Conservation (phyloP, 2,113 vertebrate species). For the Gavia stellata region DNA sequence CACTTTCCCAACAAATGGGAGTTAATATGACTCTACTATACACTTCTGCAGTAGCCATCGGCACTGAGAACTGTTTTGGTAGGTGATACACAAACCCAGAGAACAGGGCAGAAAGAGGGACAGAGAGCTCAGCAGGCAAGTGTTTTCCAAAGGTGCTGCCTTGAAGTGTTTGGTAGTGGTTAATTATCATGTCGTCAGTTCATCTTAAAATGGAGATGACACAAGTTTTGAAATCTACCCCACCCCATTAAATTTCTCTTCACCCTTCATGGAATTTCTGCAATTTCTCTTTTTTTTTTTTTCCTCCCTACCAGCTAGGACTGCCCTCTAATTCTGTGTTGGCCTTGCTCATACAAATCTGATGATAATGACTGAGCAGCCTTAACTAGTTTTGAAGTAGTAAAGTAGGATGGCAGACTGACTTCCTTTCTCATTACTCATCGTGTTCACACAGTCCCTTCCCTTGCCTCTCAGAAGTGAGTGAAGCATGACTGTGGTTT, state of each 20-base stretch:
- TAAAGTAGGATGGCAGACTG: neutral
- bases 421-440: constrained; percentile 17
- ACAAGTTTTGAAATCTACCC: neutral
- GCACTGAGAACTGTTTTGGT: neutral
- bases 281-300: neutral
- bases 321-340: neutral
- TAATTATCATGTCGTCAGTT: neutral
- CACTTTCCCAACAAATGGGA: neutral
- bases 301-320: neutral
- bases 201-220: neutral
- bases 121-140: neutral
- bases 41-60: accelerated
- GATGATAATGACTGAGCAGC: neutral
- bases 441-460: neutral
- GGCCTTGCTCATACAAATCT: neutral
- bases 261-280: neutral
- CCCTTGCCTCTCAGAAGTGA: neutral
- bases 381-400: neutral
- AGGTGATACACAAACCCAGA: neutral
- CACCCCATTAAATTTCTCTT: neutral
- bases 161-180: neutral
- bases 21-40: neutral
- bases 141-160: neutral
- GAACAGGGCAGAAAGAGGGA: neutral
- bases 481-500: neutral